These are phyloP conservation scores for Monopis laevigella DNA, from an alignment of 2,888 invertebrate species.

Conservation along the genomic window DNA sequence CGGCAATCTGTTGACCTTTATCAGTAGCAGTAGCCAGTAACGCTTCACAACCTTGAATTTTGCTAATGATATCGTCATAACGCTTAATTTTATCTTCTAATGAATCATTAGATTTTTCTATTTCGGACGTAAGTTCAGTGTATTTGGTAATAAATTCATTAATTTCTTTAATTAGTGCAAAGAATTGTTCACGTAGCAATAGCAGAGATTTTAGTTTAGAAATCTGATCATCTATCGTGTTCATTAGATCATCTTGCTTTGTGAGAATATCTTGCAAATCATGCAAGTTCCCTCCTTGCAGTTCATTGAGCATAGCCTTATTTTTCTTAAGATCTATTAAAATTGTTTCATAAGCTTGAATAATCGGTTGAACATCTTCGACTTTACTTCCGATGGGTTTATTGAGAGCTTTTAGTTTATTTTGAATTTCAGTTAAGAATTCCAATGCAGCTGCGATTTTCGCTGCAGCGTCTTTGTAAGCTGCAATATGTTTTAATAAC, in stretches of 20 bases:
- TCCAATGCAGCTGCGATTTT: slow-evolving; percentile 82
- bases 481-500: slow-evolving; percentile 80
- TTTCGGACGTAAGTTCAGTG: slow-evolving; percentile 84
- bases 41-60: slow-evolving; percentile 92
- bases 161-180: slow-evolving; percentile 86
- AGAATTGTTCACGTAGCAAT: slow-evolving; percentile 86
- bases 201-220: slow-evolving; percentile 81
- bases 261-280: slow-evolving; percentile 81
- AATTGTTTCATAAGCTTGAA: slow-evolving; percentile 81
- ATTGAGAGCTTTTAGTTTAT: slow-evolving; percentile 82
- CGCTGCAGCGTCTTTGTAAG: slow-evolving; percentile 82
- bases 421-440: slow-evolving; percentile 84
- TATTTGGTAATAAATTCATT: slow-evolving; percentile 88
- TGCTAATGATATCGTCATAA: slow-evolving; percentile 85
- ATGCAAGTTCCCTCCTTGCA: slow-evolving; percentile 79
- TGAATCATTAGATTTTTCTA: slow-evolving; percentile 84
- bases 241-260: slow-evolving; percentile 87
- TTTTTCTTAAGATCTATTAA: slow-evolving; percentile 80
- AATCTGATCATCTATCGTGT: slow-evolving; percentile 86
- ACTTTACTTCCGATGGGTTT: slow-evolving; percentile 88
- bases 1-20: slow-evolving; percentile 92
- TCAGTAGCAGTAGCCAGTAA: slow-evolving; percentile 86
- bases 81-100: slow-evolving; percentile 88
- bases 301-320: slow-evolving; percentile 78
- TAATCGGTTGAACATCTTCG: slow-evolving; percentile 88